Evolutionary conservation across 1,140 invertebrate species (phyloP).

Genomic region (Scaptodrosophila lebanonensis): DNA sequence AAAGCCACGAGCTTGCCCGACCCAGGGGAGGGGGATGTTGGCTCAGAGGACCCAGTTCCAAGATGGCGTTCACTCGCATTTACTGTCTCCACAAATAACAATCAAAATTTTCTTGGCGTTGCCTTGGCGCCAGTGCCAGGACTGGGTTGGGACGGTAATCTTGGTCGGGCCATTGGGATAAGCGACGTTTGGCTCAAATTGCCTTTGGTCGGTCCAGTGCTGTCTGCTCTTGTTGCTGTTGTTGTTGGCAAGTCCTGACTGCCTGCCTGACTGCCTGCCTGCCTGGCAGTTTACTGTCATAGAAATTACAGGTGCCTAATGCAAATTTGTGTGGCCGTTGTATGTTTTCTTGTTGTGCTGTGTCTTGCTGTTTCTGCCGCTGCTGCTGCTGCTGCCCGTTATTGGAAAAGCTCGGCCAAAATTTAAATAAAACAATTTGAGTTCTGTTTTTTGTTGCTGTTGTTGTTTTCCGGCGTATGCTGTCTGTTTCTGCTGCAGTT

Average conservation of each 20-base stretch:
- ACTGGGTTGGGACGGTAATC: conserved; percentile 31
- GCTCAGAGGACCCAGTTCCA: too few relatives aligned
- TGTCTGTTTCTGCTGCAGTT: too few relatives aligned
- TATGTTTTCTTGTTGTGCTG: conserved; percentile 13
- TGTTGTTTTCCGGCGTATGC: too few relatives aligned
- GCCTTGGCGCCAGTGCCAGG: conserved; percentile 7
- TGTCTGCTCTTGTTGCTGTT: too few relatives aligned
- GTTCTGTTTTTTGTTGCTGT: conserved; percentile 24
- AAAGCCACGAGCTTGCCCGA: conserved; percentile 44
- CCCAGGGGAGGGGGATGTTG: too few relatives aligned
- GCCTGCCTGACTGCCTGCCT: too few relatives aligned
- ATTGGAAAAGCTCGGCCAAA: too few relatives aligned
- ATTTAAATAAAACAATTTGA: too few relatives aligned
- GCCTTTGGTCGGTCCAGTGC: conserved; percentile 35
- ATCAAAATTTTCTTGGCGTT: conserved; percentile 46
- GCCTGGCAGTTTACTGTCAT: too few relatives aligned
- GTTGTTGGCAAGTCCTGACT: conserved; percentile 17
- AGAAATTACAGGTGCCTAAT: conserved; percentile 71
- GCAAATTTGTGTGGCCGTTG: conserved; percentile 71
- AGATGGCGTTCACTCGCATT: conserved; percentile 32
- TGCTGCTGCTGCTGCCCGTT: conserved; percentile 22
- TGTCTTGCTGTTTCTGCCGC: conserved; percentile 3
- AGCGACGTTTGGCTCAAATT: conserved; percentile 49
- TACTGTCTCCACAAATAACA: conserved; percentile 72
- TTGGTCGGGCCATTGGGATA: conserved; percentile 26